Base-by-base conservation (phyloP, 2,797 vertebrate species). In the Chelonia mydas region DNA sequence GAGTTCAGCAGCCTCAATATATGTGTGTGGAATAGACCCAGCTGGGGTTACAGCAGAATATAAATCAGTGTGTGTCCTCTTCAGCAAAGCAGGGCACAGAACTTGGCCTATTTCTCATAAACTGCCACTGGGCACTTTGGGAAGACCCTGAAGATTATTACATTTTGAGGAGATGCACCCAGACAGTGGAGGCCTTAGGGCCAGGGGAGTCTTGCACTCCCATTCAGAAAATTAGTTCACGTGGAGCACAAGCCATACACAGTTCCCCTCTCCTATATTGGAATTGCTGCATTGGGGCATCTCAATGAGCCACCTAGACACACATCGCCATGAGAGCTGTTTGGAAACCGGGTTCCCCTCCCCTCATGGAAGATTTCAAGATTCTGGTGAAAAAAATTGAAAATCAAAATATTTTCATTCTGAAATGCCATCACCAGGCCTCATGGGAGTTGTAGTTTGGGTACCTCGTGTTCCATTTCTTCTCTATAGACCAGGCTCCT, bases 1-100 rank as follows among this genome's bases (percentile, higher is more conserved):
- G 78, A 83, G 88, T 59, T 55, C 92, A 90, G 33, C 86, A 94
- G 74, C 68, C 87, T 50, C 77, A 33, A 49, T 1, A 61, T 92
- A 8, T 1, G 0, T 0, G 2, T 81, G 72, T 51, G 53, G 49
- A 59, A 37, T 45, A 37, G 61, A 53, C 41, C 12, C 68, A 86
- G 81, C 16, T 53, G 37, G 53, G 17, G 72, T 78, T 25, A 83
- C 90, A 88, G 53, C 54, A 51, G 16, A 93, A 59, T 0, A 11
- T 2, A 10, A 33, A 50, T 33, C 61, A 3, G 0, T 2, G 5
- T 7, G 3, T 50, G 11, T 5, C 74, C 27, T 80, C 0, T 45
- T 87, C 65, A 49, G 3, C 0, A 5, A 87, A 17, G 27, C 28
- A 59, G 82, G 13, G 17, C 61, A 83, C 49, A 41, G 57, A 95